Percentiles rank a stretch among this genome's conserved stretches.
Conservation (phyloP, 2,888 invertebrate species). For the Tenthredo amoena region DNA sequence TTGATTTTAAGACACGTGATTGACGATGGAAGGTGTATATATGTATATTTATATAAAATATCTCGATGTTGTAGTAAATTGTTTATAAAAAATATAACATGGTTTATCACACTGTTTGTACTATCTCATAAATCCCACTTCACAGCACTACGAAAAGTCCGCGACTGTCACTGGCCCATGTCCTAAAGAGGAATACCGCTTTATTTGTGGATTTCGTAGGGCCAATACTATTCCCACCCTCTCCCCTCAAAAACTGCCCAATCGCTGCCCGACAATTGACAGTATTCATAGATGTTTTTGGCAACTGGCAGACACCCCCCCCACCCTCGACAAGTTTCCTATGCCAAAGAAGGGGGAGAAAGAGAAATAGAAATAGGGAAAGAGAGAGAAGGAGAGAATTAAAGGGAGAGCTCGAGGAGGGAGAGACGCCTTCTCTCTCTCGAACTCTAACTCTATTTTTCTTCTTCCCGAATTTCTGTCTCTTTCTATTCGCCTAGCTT, state of each 20-base stretch:
- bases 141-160: neutral
- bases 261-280: constrained; percentile 58
- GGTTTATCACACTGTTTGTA: constrained; percentile 11
- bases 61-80: neutral
- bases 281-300: constrained; percentile 54
- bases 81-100: neutral
- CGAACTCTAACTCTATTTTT: neutral
- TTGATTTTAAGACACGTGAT: neutral
- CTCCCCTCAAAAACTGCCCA: constrained; percentile 55
- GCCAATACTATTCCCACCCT: constrained; percentile 63
- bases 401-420: constrained; percentile 3
- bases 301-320: constrained; percentile 13
- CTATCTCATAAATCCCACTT: neutral
- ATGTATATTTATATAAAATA: neutral
- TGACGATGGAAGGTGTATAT: neutral
- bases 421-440: constrained; percentile 9
- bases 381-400: neutral
- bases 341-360: neutral
- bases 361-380: constrained; percentile 10
- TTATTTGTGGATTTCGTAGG: constrained; percentile 63
- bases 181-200: constrained; percentile 62
- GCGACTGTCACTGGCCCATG: constrained; percentile 54
- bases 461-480: neutral
- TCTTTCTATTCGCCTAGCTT: neutral
- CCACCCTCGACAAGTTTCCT: neutral